Conservation (phyloP, 2,888 invertebrate genomes). For the Malacosoma neustria region DNA sequence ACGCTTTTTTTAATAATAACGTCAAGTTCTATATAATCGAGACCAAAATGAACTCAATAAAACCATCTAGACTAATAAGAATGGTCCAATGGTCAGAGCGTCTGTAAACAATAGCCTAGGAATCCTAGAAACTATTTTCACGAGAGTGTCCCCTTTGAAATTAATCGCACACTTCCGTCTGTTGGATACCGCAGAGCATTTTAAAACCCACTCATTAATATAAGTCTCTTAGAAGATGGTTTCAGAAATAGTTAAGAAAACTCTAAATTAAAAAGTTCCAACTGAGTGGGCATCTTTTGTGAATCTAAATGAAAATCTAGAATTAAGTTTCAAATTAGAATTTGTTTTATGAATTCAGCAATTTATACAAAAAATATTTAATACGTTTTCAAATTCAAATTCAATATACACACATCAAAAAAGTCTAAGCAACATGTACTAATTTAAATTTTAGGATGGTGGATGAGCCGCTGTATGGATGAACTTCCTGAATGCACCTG, state of each 20-base stretch:
- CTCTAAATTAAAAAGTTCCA: neutral
- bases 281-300: neutral
- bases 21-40: too few relatives aligned
- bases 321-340: neutral
- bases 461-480: too few relatives aligned
- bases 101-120: constrained; percentile 8
- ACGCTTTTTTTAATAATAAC: too few relatives aligned
- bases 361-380: too few relatives aligned
- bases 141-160: constrained; percentile 14
- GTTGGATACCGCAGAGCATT: constrained; percentile 24
- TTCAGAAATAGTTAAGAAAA: neutral
- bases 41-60: too few relatives aligned
- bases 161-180: constrained; percentile 32
- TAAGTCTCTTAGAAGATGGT: constrained; percentile 23
- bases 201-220: constrained; percentile 40
- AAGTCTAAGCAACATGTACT: too few relatives aligned
- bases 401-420: too few relatives aligned
- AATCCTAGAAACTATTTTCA: constrained; percentile 19
- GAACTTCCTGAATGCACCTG: too few relatives aligned
- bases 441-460: too few relatives aligned
- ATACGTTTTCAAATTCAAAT: too few relatives aligned
- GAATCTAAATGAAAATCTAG: neutral
- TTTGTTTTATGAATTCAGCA: too few relatives aligned
- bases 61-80: neutral
- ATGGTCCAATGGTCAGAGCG: constrained; percentile 5